Conservation (phyloP, 92 coral and sea anemone species). For the Pocillopora meandrina region DNA sequence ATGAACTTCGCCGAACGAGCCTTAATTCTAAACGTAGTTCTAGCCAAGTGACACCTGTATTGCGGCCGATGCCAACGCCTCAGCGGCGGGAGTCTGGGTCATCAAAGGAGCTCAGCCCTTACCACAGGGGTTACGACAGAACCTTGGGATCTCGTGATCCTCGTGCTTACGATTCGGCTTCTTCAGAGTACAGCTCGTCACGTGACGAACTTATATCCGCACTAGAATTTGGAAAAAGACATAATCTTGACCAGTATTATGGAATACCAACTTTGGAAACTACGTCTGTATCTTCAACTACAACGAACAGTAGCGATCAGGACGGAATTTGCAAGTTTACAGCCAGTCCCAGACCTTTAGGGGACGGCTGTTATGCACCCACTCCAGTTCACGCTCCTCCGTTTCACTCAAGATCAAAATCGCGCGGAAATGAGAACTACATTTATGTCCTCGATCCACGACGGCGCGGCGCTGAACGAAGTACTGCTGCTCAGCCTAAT, state of each 20-base stretch:
- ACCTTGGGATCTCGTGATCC: slow-evolving; percentile 70
- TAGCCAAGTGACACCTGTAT: slow-evolving; percentile 60
- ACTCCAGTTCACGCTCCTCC: slow-evolving; percentile 76
- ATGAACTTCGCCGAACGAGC: slow-evolving; percentile 74
- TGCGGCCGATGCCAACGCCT: slow-evolving; percentile 41
- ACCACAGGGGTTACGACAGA: slow-evolving; percentile 71
- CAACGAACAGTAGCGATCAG: slow-evolving; percentile 95
- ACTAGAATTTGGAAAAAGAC: slow-evolving; percentile 92
- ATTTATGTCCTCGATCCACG: slow-evolving; percentile 77
- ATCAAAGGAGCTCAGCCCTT: slow-evolving; percentile 70
- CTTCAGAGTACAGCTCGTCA: slow-evolving; percentile 99
- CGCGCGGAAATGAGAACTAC: slow-evolving; percentile 82
- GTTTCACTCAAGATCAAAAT: slow-evolving; percentile 73
- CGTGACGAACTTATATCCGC: slow-evolving; percentile 98
- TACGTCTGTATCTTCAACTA: slow-evolving; percentile 89
- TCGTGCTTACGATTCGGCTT: slow-evolving; percentile 96
- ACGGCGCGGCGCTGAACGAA: slow-evolving; percentile 44
- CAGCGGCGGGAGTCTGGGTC: slow-evolving; percentile 70
- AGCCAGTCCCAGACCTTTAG: slow-evolving; percentile 82
- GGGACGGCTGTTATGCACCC: slow-evolving; percentile 82
- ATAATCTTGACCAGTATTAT: slow-evolving; percentile 91
- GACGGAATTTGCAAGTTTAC: slow-evolving; percentile 97
- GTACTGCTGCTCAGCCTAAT: slow-evolving; percentile 2
- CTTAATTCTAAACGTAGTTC: slow-evolving; percentile 78
- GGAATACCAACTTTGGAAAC: slow-evolving; percentile 99